Evolutionary conservation across 2,797 vertebrate genomes (phyloP), one percentile per base, ranked within the genome.

Genomic region (Falco naumanni): DNA sequence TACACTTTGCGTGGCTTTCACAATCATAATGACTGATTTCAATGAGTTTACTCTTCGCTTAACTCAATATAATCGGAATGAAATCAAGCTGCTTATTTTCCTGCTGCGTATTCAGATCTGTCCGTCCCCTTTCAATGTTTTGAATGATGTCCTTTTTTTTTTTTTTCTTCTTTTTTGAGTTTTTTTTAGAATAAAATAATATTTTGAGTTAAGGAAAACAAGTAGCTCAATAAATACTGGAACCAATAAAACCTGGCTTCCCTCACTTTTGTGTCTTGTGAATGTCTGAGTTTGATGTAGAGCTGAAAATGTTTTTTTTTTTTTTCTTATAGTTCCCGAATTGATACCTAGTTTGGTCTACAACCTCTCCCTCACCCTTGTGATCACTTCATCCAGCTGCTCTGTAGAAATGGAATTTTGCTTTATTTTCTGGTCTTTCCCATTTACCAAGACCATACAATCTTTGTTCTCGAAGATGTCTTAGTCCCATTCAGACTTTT

Each of bases 81-180:
- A 88, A 94, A 70, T 85, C 64, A 78, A 84, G 50, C 84, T 92
- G 50, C 75, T 78, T 9, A 25, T 90, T 94, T 71, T 80, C 84
- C 41, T 79, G 25, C 63, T 59, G 51, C 1, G 3, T 72, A 63
- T 81, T 74, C 72, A 45, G 13, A 28, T 69, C 45, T 69, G 39
- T 61, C 65, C 6, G 0, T 60, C 53, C n/a, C 29, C 19, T 57
- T 78, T 34, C 39, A 11, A 31, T 45, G 1, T 24, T 80, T 29
- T 51, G 51, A 75, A 61, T 77, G 26, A 50, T 39, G 39, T 57
- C 12, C 4, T 69, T 15, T 41, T 39, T 16, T 20, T 9, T 9
- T 15, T 41, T 26, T 13, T 26, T 6, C 47, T 64, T 3, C 4
- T 41, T 53, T 28, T 28, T 56, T 71, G 8, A 9, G 43, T 8